A percentile compares a stretch with the other conserved stretches of the same genome.
Evolutionary conservation across 37 sponge, comb jelly and placozoan genomes (phyloP).

Genomic region (Ephydatia muelleri): DNA sequence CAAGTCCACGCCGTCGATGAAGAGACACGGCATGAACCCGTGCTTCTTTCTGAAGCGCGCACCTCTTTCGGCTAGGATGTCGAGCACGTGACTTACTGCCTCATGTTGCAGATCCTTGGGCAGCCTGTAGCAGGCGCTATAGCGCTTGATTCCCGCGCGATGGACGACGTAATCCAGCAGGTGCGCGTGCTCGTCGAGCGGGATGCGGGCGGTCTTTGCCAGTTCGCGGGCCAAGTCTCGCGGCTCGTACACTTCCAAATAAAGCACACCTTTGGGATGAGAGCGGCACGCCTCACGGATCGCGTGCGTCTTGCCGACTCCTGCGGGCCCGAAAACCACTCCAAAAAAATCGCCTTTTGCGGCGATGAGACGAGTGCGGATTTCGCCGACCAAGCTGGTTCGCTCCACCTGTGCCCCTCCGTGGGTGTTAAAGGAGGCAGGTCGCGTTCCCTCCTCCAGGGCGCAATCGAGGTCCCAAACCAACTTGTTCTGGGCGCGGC

Average conservation of each 20-base stretch:
- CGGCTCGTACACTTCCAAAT: neutral
- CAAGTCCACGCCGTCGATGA: constrained; percentile 5
- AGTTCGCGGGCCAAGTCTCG: neutral
- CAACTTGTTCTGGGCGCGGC: no score
- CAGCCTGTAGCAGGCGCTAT: neutral
- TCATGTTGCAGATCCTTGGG: neutral
- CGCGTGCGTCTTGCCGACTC: neutral
- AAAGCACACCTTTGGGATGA: neutral
- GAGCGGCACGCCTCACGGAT: neutral
- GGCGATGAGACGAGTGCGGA: no score
- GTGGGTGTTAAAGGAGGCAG: no score
- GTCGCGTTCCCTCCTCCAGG: no score
- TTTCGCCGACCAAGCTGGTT: no score
- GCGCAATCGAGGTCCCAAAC: no score
- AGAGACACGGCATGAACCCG: neutral
- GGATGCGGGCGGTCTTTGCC: neutral
- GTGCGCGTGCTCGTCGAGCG: neutral
- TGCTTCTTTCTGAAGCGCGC: constrained; percentile 6
- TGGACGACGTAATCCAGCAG: neutral
- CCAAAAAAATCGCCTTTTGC: no score
- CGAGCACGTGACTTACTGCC: neutral
- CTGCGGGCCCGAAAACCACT: neutral
- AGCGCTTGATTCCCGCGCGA: neutral
- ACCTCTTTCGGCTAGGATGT: constrained; percentile 1
- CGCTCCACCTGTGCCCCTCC: no score